These are phyloP conservation scores for Dicrurus megarhynchus DNA, from an alignment of 2,113 vertebrate species.

Conservation along the genomic window DNA sequence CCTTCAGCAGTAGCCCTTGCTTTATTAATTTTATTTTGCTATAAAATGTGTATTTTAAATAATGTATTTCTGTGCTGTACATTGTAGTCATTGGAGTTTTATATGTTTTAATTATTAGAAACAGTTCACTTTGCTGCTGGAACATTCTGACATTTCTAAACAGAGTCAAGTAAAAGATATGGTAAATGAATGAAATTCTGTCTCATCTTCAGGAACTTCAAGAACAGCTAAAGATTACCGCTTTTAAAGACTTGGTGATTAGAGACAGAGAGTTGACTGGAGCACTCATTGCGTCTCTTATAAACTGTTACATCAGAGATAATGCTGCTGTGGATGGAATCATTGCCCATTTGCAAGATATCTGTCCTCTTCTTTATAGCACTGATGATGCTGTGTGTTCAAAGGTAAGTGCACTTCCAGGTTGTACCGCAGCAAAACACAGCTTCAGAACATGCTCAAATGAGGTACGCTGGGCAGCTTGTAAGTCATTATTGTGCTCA, in stretches of 20 bases:
- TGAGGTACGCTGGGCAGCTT: neutral
- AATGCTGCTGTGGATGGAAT: constrained; percentile 92
- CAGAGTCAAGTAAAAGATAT: neutral
- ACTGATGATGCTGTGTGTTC: constrained; percentile 93
- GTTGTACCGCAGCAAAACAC: neutral
- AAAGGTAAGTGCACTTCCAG: constrained; percentile 75
- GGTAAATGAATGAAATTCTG: neutral
- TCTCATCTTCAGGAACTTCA: constrained; percentile 84
- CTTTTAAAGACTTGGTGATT: constrained; percentile 93
- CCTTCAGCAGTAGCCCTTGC: neutral
- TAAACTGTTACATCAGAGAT: constrained; percentile 96
- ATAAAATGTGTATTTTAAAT: neutral
- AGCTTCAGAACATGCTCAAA: neutral
- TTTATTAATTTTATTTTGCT: neutral
- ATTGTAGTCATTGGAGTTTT: neutral
- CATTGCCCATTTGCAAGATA: constrained; percentile 88
- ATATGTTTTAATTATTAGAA: neutral
- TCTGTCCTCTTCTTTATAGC: constrained; percentile 94
- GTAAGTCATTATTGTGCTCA: neutral
- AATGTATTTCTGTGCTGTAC: neutral
- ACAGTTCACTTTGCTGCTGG: neutral
- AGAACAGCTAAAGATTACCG: constrained; percentile 89
- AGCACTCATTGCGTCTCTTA: constrained; percentile 90
- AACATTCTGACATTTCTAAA: neutral
- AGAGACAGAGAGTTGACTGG: constrained; percentile 90